Conservation (phyloP, 2,888 invertebrate species). For the Epinotia bilunana region DNA sequence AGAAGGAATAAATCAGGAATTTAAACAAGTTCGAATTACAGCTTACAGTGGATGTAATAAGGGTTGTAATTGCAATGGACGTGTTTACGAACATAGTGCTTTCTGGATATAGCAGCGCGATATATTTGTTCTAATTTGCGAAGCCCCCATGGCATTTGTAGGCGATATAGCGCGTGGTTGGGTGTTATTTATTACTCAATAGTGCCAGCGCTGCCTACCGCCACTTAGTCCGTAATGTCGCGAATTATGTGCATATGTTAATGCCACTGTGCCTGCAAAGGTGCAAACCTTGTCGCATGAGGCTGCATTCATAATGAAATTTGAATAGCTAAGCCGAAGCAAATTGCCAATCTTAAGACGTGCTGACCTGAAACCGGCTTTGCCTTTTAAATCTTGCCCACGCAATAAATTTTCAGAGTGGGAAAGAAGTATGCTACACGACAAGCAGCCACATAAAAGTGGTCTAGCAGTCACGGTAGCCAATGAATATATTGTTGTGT, state of each 20-base stretch:
- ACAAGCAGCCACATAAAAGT: no score
- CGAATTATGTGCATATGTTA: constrained; percentile 66
- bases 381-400: constrained; percentile 6
- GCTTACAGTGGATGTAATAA: not conserved
- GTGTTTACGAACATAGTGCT: not conserved
- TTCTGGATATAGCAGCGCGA: not conserved
- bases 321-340: not conserved
- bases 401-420: not conserved
- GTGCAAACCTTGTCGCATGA: not conserved
- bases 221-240: constrained; percentile 60
- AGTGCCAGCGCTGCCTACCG: constrained; percentile 46
- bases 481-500: no score
- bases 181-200: constrained; percentile 65
- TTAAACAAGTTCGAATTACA: not conserved
- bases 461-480: no score
- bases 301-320: not conserved
- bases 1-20: not conserved
- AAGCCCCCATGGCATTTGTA: constrained; percentile 53
- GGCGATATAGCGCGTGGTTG: constrained; percentile 55
- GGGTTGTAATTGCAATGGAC: not conserved
- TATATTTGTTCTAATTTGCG: constrained; percentile 61
- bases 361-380: constrained; percentile 9
- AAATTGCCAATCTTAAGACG: constrained; percentile 22
- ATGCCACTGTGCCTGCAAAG: constrained; percentile 48
- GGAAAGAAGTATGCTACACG: not conserved